Evolutionary conservation across 1,140 invertebrate genomes (phyloP).

Genomic region (Temnothorax longispinosus): DNA sequence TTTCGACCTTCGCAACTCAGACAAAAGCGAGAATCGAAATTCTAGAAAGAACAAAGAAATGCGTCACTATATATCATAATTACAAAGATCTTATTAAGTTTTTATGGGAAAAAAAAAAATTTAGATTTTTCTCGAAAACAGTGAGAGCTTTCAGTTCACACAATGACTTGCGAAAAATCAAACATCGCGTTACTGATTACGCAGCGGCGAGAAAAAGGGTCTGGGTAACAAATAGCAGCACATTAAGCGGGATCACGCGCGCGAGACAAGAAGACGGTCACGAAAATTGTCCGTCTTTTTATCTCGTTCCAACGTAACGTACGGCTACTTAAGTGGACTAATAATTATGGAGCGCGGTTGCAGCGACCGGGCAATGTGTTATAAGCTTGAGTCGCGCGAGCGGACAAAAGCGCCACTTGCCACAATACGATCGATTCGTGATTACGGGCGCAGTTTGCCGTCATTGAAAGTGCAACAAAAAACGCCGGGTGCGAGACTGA

Average conservation of each 20-base stretch:
- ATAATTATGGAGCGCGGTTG: conserved; percentile 62
- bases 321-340: conserved; percentile 44
- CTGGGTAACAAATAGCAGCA: conserved; percentile 44
- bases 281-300: conserved; percentile 64
- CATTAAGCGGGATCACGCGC: conserved; percentile 26
- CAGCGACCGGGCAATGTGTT: conserved; percentile 38
- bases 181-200: conserved; percentile 22
- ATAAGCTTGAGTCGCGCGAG: conserved; percentile 42
- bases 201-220: background rate
- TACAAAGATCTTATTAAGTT: background rate
- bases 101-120: background rate
- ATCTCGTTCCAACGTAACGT: conserved; percentile 19
- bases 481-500: conserved; percentile 3
- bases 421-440: conserved; percentile 37
- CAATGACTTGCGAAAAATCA: conserved; percentile 44
- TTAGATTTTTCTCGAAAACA: background rate
- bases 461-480: conserved; percentile 5
- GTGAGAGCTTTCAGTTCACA: background rate
- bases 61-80: background rate
- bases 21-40: conserved; percentile 39
- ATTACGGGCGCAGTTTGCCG: background rate
- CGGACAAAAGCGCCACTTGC: conserved; percentile 40
- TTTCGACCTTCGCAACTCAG: conserved; percentile 3
- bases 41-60: background rate
- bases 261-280: conserved; percentile 28